Conservation (phyloP, 2,888 invertebrate species). For the Clivina fossor region DNA sequence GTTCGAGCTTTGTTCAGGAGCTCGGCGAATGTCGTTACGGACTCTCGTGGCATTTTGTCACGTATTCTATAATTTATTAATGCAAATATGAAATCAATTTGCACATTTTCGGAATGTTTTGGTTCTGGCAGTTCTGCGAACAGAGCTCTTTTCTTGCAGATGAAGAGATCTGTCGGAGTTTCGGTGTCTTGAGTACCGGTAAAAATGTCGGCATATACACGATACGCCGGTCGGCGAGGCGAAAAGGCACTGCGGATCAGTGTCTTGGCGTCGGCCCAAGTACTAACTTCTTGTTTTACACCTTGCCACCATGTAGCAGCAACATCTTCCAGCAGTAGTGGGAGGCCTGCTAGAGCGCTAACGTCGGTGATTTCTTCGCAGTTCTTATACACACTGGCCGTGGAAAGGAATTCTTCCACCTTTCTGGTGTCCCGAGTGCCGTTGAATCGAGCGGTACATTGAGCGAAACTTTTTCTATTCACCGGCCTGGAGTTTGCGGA, state of each 20-base stretch:
- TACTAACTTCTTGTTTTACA: conserved; percentile 16
- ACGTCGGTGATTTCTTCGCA: conserved; percentile 35
- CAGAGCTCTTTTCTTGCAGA: conserved; percentile 35
- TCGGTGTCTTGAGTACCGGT: conserved; percentile 21
- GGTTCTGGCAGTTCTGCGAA: conserved; percentile 33
- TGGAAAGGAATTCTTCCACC: conserved; percentile 36
- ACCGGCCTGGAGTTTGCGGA: not conserved
- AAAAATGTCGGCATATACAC: conserved; percentile 36
- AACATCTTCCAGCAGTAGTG: conserved; percentile 27
- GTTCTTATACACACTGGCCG: conserved; percentile 24
- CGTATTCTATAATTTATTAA: conserved; percentile 25
- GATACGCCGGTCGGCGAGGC: conserved; percentile 33
- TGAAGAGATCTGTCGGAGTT: conserved; percentile 30
- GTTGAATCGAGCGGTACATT: not conserved
- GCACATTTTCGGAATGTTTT: conserved; percentile 35
- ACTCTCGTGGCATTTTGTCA: conserved; percentile 11
- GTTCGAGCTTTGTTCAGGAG: no score
- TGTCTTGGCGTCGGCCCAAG: conserved; percentile 31
- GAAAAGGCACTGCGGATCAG: conserved; percentile 35
- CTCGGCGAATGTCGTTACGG: conserved; percentile 2
- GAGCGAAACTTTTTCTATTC: not conserved
- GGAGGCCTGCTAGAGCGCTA: conserved; percentile 29
- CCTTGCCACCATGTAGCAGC: conserved; percentile 36
- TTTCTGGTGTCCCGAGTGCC: not conserved
- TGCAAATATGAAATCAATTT: conserved; percentile 38